phyloP scores from a whole-genome alignment of 2,888 invertebrate species.

The Drosophila koepferae region DNA sequence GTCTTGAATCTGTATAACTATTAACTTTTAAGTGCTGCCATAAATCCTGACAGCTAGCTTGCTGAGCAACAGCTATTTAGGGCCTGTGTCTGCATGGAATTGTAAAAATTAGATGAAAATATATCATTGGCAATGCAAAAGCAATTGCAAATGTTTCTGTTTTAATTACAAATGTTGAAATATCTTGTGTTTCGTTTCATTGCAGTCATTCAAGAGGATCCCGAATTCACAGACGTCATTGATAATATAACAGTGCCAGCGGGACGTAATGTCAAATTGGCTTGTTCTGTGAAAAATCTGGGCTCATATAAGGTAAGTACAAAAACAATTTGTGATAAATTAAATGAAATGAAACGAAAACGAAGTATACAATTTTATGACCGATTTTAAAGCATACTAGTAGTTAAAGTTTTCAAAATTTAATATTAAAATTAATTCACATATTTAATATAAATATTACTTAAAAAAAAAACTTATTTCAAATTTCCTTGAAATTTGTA shows the following conservation, averaged over 20 bases:
- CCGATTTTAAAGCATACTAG: too few relatives aligned
- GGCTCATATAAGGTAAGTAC: conserved; percentile 85
- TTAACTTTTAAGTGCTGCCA: conserved; percentile 47
- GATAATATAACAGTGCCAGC: conserved; percentile 94
- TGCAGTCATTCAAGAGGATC: conserved; percentile 92
- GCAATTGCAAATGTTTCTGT: conserved; percentile 17
- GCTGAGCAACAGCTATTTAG: conserved; percentile 8
- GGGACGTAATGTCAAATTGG: conserved; percentile 85
- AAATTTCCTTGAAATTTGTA: background rate
- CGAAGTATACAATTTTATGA: too few relatives aligned
- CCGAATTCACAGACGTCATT: conserved; percentile 95
- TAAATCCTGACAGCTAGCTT: conserved; percentile 37
- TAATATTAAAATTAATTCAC: too few relatives aligned
- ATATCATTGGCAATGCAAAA: background rate
- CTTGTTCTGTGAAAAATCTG: conserved; percentile 85
- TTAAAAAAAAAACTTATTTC: too few relatives aligned
- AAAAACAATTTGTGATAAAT: background rate
- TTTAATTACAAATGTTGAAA: conserved; percentile 33
- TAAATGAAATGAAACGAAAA: too few relatives aligned
- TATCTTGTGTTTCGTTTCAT: conserved; percentile 83
- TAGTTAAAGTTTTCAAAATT: too few relatives aligned
- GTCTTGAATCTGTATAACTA: conserved; percentile 29
- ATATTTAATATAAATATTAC: too few relatives aligned
- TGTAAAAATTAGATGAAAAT: background rate
- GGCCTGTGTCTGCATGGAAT: background rate